phyloP scores from a whole-genome alignment of 1,140 invertebrate species.

The Caerostris darwini region DNA sequence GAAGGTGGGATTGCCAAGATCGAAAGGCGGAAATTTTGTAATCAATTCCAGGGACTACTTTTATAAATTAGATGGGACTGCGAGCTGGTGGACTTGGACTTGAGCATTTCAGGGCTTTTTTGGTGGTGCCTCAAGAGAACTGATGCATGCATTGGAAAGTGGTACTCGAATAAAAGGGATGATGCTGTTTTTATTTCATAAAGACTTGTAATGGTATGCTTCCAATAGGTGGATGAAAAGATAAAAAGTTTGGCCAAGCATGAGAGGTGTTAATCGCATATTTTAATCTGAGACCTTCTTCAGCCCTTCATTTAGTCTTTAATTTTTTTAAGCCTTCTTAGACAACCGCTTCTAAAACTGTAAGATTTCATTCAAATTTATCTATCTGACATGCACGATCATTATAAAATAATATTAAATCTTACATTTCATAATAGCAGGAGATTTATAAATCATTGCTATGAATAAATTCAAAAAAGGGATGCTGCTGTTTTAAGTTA shows the following conservation, averaged over 20 bases:
- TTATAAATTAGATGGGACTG: constrained; percentile 53
- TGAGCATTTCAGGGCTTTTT: not conserved
- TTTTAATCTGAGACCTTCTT: not conserved
- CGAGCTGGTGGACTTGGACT: not conserved
- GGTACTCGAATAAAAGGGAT: constrained; percentile 31
- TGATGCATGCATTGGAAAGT: constrained; percentile 35
- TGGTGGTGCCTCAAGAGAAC: not conserved
- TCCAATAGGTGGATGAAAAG: not conserved
- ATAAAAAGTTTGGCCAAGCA: not conserved
- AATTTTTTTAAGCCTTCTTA: no score
- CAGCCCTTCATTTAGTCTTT: no score
- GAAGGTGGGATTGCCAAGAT: constrained; percentile 17
- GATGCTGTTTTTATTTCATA: constrained; percentile 1
- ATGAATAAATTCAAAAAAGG: no score
- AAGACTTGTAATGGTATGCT: not conserved
- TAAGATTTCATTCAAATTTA: no score
- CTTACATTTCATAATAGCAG: no score
- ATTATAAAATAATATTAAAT: no score
- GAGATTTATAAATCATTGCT: no score
- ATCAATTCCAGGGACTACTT: constrained; percentile 51
- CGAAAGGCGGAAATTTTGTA: constrained; percentile 34
- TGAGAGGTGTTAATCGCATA: not conserved
- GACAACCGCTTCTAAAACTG: no score
- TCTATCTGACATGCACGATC: no score
- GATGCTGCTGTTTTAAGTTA: no score